Conservation (phyloP, 2,113 vertebrate genomes). For the Neodon shergylaensis region DNA sequence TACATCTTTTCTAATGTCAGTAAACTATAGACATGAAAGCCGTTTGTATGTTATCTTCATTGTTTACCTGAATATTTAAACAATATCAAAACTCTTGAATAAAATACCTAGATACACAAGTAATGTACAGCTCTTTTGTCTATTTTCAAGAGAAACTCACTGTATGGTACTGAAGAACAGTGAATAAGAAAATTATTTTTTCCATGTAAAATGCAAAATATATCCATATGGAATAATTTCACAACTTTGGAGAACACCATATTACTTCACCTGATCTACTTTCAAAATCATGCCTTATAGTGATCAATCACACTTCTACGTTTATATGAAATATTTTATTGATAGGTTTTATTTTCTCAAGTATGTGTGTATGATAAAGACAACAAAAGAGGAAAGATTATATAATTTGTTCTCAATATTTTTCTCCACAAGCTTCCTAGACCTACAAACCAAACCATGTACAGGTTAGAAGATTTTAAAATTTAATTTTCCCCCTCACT, state of each 20-base stretch:
- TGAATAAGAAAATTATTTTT: neutral
- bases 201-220: neutral
- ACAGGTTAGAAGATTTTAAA: neutral
- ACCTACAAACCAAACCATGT: neutral
- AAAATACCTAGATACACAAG: neutral
- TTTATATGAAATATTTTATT: neutral
- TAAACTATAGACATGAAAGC: conserved; percentile 1
- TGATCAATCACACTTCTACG: neutral
- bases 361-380: neutral
- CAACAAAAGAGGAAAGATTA: neutral
- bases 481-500: neutral
- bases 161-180: neutral
- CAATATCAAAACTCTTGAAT: neutral
- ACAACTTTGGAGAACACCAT: neutral
- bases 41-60: neutral
- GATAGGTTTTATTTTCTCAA: neutral
- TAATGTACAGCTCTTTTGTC: neutral
- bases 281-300: neutral
- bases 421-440: neutral
- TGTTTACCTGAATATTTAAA: conserved; percentile 49
- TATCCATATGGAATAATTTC: neutral
- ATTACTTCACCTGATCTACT: neutral
- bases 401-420: neutral
- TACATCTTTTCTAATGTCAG: neutral
- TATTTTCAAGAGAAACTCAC: neutral